Evolutionary conservation across 2,113 vertebrate species (phyloP).

Genomic region (Chlamydotis undulata): DNA sequence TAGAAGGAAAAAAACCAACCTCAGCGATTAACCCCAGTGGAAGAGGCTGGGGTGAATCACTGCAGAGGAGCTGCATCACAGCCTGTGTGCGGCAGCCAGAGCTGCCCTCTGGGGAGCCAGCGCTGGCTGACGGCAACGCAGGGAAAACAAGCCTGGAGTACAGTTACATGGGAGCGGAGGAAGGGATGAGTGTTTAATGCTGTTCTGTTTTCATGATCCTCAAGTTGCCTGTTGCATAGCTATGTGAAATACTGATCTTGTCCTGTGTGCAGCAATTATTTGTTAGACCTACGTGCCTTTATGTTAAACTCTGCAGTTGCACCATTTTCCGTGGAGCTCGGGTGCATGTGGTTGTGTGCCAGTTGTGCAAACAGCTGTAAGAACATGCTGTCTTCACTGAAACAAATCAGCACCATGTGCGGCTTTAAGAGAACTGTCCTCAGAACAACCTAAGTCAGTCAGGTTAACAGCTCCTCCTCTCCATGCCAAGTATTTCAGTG

Average conservation of each 20-base stretch:
- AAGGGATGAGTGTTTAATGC: background rate
- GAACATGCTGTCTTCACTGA: background rate
- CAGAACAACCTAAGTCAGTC: fast-evolving
- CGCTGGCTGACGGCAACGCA: fast-evolving
- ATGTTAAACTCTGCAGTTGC: too few relatives aligned
- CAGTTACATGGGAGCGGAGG: background rate
- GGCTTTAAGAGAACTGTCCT: background rate
- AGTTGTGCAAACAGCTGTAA: background rate
- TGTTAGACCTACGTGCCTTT: background rate
- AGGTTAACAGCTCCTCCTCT: background rate
- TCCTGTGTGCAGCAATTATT: background rate
- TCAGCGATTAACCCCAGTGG: background rate
- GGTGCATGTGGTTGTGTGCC: background rate
- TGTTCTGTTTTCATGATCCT: fast-evolving
- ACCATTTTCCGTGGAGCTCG: background rate
- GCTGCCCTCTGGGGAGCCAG: background rate
- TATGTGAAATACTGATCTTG: fast-evolving
- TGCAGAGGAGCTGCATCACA: background rate
- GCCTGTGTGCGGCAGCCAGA: background rate
- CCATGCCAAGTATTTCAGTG: background rate
- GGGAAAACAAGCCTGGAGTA: background rate
- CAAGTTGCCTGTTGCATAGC: background rate
- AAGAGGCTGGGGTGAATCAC: background rate
- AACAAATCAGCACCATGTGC: background rate
- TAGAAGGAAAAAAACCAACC: fast-evolving